Percentiles rank a stretch among this genome's conserved stretches.
Evolutionary conservation across 2,888 invertebrate genomes (phyloP).

Genomic region (Drosophila pseudotakahashii): DNA sequence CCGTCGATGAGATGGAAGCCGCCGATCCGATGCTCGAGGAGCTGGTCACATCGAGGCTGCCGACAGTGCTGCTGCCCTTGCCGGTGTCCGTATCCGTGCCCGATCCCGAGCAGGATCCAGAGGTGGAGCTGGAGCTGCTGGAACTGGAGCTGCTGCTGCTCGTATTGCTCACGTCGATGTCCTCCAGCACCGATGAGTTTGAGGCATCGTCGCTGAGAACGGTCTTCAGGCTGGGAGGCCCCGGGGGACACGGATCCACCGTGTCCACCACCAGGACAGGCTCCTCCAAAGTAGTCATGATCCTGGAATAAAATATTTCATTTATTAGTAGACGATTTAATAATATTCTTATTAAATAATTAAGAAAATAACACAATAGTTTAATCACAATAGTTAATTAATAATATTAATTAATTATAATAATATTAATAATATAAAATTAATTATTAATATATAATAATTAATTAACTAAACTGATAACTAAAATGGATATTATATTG

Average conservation of each 20-base stretch:
- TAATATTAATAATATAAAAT: too few relatives aligned
- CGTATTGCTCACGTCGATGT: slow-evolving; percentile 62
- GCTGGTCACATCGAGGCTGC: slow-evolving; percentile 63
- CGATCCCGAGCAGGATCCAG: slow-evolving; percentile 32
- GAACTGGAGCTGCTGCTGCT: slow-evolving; percentile 59
- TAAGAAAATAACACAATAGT: too few relatives aligned
- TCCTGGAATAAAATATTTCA: neutral
- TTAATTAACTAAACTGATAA: too few relatives aligned
- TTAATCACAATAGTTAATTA: too few relatives aligned
- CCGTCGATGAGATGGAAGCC: slow-evolving; percentile 56
- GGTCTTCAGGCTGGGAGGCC: slow-evolving; percentile 19
- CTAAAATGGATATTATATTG: too few relatives aligned
- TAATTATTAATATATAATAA: too few relatives aligned
- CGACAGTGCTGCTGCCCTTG: slow-evolving; percentile 61
- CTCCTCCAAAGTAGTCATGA: slow-evolving; percentile 37
- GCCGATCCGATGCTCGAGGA: slow-evolving; percentile 64
- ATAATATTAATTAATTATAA: too few relatives aligned
- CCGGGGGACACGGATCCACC: slow-evolving; percentile 27
- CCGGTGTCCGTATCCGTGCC: slow-evolving; percentile 67
- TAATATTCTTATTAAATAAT: too few relatives aligned
- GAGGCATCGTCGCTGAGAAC: slow-evolving; percentile 58
- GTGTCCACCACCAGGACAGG: slow-evolving; percentile 30
- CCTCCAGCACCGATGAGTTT: slow-evolving; percentile 55
- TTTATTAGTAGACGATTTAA: neutral
- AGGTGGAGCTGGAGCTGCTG: slow-evolving; percentile 49